Evolutionary conservation across 2,888 invertebrate genomes (phyloP).

Genomic region (Chalcis sispes): DNA sequence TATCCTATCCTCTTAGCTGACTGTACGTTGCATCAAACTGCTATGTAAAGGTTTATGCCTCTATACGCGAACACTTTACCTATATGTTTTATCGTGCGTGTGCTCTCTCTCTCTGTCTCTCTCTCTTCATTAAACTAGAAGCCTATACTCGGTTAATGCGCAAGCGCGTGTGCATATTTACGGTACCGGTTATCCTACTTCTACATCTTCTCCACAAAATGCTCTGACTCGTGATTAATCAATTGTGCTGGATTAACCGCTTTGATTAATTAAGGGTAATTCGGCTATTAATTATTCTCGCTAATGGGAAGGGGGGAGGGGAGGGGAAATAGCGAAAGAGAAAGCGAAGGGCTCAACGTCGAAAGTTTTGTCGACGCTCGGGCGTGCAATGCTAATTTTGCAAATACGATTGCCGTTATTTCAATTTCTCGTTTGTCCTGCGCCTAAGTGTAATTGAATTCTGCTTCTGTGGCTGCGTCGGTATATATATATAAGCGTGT

Average conservation of each 20-base stretch:
- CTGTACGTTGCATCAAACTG: too few species aligned
- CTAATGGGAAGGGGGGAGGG: too few species aligned
- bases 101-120: too few species aligned
- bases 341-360: conserved; percentile 6
- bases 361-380: conserved; percentile 28
- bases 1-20: too few species aligned
- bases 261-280: conserved; percentile 38
- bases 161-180: too few species aligned
- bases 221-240: conserved; percentile 33
- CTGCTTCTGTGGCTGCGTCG: neutral
- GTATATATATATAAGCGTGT: neutral
- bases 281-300: conserved; percentile 26
- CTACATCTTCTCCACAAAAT: too few species aligned
- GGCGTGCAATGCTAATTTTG: conserved; percentile 20
- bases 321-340: neutral
- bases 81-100: too few species aligned
- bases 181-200: too few species aligned
- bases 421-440: conserved; percentile 38
- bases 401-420: conserved; percentile 38
- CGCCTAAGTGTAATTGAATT: conserved; percentile 13
- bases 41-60: too few species aligned
- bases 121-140: too few species aligned
- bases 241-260: conserved; percentile 35
- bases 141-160: too few species aligned
- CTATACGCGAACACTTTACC: too few species aligned